These are phyloP conservation scores for Brachionus plicatilis DNA, from an alignment of 1,140 invertebrate genomes.

Conservation along the genomic window DNA sequence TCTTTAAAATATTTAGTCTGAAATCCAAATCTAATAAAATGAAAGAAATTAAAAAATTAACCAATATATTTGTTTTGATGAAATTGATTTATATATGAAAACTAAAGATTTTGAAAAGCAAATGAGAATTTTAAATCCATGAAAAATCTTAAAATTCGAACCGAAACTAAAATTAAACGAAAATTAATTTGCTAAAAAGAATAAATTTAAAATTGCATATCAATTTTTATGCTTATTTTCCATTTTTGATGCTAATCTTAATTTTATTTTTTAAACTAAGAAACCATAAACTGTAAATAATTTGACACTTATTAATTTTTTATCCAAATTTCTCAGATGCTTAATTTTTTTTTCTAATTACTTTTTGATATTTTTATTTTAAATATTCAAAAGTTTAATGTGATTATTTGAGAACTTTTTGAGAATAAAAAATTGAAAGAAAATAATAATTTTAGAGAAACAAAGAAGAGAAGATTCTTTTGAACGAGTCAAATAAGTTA, in stretches of 20 bases:
- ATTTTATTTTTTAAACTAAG: not conserved
- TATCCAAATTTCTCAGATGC: not conserved
- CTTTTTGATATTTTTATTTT: not conserved
- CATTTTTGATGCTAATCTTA: not conserved
- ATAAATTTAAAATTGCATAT: not conserved
- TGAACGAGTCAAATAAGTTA: too few species aligned
- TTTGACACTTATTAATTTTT: not conserved
- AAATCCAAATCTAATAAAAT: too few species aligned
- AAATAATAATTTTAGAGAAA: too few species aligned
- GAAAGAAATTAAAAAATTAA: too few species aligned
- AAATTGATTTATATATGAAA: not conserved
- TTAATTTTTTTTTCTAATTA: not conserved
- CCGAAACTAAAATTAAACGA: not conserved
- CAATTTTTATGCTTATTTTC: not conserved
- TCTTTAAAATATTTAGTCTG: too few species aligned
- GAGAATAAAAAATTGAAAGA: too few species aligned
- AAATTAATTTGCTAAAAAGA: not conserved
- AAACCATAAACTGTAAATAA: conserved; percentile 1
- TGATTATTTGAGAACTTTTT: too few species aligned
- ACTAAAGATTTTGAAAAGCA: not conserved
- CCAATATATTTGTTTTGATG: not conserved
- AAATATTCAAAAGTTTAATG: too few species aligned
- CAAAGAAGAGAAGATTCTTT: too few species aligned
- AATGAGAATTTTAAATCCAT: not conserved
- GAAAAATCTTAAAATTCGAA: not conserved